A percentile compares a stretch with the other conserved stretches of the same genome.
phyloP scores from a whole-genome alignment of 2,888 invertebrate genomes.

The Agrotis exclamationis region DNA sequence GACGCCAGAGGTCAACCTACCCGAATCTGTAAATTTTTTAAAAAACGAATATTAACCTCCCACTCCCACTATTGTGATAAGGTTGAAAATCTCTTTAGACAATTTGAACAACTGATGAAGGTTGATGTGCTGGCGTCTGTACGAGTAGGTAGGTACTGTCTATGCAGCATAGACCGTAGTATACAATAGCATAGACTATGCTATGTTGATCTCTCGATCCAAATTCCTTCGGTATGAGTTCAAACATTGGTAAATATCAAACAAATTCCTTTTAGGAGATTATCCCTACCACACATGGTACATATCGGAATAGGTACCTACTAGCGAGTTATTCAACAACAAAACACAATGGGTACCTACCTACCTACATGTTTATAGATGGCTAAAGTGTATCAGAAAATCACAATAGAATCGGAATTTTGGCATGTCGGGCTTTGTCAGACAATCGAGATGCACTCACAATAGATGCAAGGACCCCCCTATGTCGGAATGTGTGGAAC shows the following conservation, averaged over 20 bases:
- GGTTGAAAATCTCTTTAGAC: too few relatives aligned
- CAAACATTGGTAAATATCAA: background rate
- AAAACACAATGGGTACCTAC: constrained; percentile 4
- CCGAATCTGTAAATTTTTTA: too few relatives aligned
- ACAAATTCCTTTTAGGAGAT: constrained; percentile 14
- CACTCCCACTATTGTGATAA: too few relatives aligned
- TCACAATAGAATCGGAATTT: constrained; percentile 45
- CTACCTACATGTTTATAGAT: constrained; percentile 1
- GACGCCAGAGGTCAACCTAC: too few relatives aligned
- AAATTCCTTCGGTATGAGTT: constrained; percentile 2
- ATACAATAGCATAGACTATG: too few relatives aligned
- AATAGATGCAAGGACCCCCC: constrained; percentile 13
- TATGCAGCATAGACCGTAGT: too few relatives aligned
- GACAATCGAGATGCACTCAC: constrained; percentile 17
- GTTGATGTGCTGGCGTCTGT: too few relatives aligned
- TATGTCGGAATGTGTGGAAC: constrained; percentile 13
- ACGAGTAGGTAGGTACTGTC: background rate
- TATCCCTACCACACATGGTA: constrained; percentile 17
- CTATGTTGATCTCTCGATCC: background rate
- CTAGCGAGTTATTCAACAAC: constrained; percentile 39
- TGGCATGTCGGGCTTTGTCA: constrained; percentile 26
- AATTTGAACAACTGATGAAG: too few relatives aligned
- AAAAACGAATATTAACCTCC: too few relatives aligned
- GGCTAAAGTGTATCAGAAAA: constrained; percentile 9
- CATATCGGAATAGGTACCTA: constrained; percentile 37